Evolutionary conservation across 1,140 invertebrate species (phyloP), one percentile per base, ranked within the genome.

Genomic region (Drosophila lini): DNA sequence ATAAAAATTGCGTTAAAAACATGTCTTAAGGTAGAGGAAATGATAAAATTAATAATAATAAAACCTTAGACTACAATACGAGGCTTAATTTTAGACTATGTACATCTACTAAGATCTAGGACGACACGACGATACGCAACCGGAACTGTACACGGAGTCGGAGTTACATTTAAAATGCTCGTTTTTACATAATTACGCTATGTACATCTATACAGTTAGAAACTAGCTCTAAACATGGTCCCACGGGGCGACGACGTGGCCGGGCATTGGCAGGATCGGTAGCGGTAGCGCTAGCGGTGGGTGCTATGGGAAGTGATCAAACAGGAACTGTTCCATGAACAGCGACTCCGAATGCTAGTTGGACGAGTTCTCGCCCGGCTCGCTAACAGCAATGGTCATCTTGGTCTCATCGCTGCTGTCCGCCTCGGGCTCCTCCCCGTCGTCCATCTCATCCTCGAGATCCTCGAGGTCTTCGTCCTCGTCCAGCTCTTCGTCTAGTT

Each of bases 351-450:
- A 80, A 91, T 92, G 91, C 82, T 92, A 92, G 91, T 92, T 92
- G 68, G 83, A 83, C 60, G 91, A 91, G 45, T 83, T 91, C 10
- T 92, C 91, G 11, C 81, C 93, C 31, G 83, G 78, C 58, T 94
- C 93, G 61, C 90, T 91, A n/a, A 94, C 92, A 15, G 94, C 93
- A 52, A 96, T 95, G 85, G 95, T 95, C 93, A 96, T 95, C 90
- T 95, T 95, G 88, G 95, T 95, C 63, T 95, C 95, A 82, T 95
- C 95, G 32, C 93, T 94, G 63, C 94, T 95, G 16, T 91, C 89
- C 93, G 95, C 41, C 92, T 95, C 73, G 92, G 95, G 71, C 92
- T 94, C 94, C 32, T 94, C 94, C 19, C 93, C 94, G 93, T 95
- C 94, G 45, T 77, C 93, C 81, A 88, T 78, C n/a, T 82, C 73